These are phyloP conservation scores for Drosophila ironensis DNA, from an alignment of 1,140 invertebrate genomes.

Conservation along the genomic window DNA sequence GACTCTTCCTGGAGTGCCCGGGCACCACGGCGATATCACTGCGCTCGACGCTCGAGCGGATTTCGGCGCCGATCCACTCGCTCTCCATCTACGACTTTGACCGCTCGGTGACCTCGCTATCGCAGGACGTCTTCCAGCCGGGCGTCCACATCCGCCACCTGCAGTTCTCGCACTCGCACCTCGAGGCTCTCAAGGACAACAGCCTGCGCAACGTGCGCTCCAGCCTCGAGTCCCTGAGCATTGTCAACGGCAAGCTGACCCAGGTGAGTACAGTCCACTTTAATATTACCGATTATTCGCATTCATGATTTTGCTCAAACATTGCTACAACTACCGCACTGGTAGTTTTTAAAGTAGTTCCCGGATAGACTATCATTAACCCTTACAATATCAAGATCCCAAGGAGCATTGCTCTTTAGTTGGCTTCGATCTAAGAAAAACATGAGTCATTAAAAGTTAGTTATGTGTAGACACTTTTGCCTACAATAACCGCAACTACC, in stretches of 20 bases:
- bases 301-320: no score
- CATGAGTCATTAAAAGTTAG: no score
- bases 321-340: no score
- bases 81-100: constrained; percentile 94
- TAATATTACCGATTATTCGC: no score
- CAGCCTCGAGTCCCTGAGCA: constrained; percentile 90
- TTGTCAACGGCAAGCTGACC: constrained; percentile 90
- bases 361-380: no score
- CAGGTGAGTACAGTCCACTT: constrained; percentile 81
- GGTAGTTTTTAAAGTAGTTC: no score
- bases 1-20: constrained; percentile 94
- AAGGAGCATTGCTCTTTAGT: no score
- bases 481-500: no score
- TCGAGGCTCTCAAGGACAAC: constrained; percentile 89
- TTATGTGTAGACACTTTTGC: no score
- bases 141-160: constrained; percentile 89
- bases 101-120: constrained; percentile 87
- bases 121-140: constrained; percentile 87
- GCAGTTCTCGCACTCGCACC: constrained; percentile 91
- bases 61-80: constrained; percentile 89
- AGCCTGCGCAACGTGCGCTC: constrained; percentile 88
- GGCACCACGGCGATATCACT: constrained; percentile 83
- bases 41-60: constrained; percentile 82
- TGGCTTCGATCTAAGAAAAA: no score
- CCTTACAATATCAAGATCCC: no score